Evolutionary conservation across 2,113 vertebrate species (phyloP).

Genomic region (Chiloscyllium plagiosum): DNA sequence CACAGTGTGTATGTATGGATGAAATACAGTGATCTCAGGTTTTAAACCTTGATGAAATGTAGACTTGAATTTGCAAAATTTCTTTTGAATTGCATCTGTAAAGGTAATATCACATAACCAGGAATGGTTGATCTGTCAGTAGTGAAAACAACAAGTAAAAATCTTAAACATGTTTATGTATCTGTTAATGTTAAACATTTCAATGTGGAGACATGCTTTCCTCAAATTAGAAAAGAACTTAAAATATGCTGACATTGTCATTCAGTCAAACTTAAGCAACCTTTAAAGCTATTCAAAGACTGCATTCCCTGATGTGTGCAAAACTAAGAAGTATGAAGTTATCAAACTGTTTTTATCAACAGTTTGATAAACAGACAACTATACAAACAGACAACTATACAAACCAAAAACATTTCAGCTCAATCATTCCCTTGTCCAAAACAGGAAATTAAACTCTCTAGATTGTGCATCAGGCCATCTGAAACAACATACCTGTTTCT

Average conservation of each 20-base stretch:
- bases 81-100: neutral
- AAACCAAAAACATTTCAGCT: neutral
- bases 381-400: neutral
- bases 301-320: neutral
- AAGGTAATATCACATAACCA: neutral
- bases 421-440: neutral
- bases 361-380: neutral
- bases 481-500: neutral
- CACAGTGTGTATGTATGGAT: neutral
- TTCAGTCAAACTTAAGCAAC: neutral
- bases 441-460: neutral
- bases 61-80: neutral
- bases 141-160: neutral
- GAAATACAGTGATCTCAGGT: neutral
- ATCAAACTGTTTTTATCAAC: neutral
- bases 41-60: neutral
- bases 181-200: neutral
- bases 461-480: neutral
- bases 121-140: neutral
- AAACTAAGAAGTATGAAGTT: neutral
- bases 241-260: neutral
- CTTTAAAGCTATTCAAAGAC: neutral
- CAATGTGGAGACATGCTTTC: neutral
- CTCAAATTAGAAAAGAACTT: neutral
- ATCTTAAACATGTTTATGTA: neutral